Conservation (phyloP, 2,797 vertebrate genomes). For the Caiman crocodilus region DNA sequence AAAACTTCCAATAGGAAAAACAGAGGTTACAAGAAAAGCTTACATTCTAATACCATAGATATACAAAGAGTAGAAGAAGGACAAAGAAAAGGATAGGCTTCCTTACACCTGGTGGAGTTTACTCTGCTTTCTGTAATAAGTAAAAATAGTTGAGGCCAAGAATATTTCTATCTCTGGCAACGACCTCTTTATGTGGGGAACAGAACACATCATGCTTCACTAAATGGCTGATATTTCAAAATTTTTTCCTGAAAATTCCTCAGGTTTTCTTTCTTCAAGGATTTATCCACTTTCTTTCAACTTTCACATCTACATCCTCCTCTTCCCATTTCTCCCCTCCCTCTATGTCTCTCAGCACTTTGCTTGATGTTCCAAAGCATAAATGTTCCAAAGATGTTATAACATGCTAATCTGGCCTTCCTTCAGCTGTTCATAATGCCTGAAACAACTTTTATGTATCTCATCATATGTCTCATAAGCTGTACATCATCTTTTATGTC, state of each 20-base stretch:
- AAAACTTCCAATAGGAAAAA: not conserved
- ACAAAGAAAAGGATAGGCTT: not conserved
- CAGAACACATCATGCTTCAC: not conserved
- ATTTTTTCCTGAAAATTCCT: rapidly evolving
- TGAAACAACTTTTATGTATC: not conserved
- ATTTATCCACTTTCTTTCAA: not conserved
- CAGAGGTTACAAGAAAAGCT: not conserved
- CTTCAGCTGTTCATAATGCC: not conserved
- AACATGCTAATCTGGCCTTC: not conserved
- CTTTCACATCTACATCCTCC: not conserved
- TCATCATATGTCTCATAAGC: not conserved
- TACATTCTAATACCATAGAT: not conserved
- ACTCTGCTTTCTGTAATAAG: not conserved
- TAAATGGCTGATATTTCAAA: not conserved
- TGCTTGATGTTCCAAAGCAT: not conserved
- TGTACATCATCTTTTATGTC: not conserved
- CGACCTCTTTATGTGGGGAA: not conserved
- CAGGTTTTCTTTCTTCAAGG: not conserved
- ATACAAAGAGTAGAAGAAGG: not conserved
- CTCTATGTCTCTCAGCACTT: not conserved
- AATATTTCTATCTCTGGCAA: not conserved
- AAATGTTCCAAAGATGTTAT: not conserved
- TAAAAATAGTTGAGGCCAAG: not conserved
- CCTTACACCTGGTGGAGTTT: not conserved
- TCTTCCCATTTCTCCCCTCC: not conserved